Conservation (phyloP, 2,797 vertebrate genomes). For the Cryptoprocta ferox region DNA sequence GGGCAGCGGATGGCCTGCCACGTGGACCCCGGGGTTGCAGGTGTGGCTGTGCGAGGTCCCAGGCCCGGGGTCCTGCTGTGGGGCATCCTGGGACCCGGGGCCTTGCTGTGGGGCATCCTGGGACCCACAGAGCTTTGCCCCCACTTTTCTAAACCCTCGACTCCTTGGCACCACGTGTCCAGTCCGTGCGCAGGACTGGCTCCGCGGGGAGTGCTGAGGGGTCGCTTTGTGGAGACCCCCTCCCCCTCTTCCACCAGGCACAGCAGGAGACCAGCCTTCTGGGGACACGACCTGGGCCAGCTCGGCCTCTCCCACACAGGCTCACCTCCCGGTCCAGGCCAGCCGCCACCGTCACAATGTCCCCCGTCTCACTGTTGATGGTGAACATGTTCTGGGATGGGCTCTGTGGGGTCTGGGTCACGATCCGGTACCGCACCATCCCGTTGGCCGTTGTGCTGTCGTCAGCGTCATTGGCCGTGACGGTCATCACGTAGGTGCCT, state of each 20-base stretch:
- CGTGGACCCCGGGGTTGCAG: rapidly evolving
- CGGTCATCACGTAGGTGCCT: slow-evolving; percentile 98
- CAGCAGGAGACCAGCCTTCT: rapidly evolving
- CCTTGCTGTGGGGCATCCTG: rapidly evolving
- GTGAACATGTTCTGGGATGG: slow-evolving; percentile 98
- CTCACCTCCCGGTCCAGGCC: slow-evolving; percentile 96
- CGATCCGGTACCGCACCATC: slow-evolving; percentile 96
- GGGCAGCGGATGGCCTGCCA: no score
- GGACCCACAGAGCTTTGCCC: rapidly evolving
- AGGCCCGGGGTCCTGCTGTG: rapidly evolving
- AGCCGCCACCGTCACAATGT: slow-evolving; percentile 95
- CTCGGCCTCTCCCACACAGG: neutral
- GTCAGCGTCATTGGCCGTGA: slow-evolving; percentile 95
- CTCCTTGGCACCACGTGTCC: rapidly evolving
- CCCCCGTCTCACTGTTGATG: slow-evolving; percentile 97
- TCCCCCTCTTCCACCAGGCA: neutral
- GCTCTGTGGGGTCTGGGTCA: slow-evolving; percentile 95
- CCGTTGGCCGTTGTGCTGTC: slow-evolving; percentile 96
- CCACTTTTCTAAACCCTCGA: no score
- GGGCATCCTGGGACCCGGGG: neutral
- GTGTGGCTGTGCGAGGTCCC: rapidly evolving
- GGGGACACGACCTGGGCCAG: neutral
- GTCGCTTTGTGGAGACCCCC: rapidly evolving
- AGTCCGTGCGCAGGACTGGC: neutral
- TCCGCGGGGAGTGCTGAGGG: rapidly evolving